A percentile compares a stretch with the other conserved stretches of the same genome.
Evolutionary conservation across 2,113 vertebrate species (phyloP).

Genomic region (Otis tarda): DNA sequence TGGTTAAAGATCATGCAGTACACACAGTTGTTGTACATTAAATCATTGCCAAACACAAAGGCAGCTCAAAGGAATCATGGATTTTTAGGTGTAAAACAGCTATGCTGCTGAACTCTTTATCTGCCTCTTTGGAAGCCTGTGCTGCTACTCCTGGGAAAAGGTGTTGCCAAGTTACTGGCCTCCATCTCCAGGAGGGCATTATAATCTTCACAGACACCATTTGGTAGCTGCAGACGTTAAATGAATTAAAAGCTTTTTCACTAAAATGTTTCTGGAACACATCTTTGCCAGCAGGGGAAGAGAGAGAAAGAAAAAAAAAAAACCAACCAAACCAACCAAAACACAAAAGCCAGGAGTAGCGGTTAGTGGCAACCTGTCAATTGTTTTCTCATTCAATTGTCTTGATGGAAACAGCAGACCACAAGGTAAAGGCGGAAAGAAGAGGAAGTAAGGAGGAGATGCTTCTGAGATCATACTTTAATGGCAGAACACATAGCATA

Average conservation of each 20-base stretch:
- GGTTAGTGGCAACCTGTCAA: constrained; percentile 1
- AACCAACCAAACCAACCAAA: not conserved
- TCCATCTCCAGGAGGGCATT: constrained; percentile 46
- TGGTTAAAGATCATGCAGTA: not conserved
- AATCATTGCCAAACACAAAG: not conserved
- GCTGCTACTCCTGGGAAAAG: constrained; percentile 27
- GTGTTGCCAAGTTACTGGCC: constrained; percentile 61
- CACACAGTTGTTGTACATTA: not conserved
- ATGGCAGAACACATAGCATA: not conserved
- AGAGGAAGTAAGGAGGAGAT: not conserved
- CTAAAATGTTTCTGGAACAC: constrained; percentile 52
- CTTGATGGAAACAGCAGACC: not conserved
- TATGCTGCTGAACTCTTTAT: not conserved
- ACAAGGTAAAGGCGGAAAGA: not conserved
- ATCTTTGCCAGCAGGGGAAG: not conserved
- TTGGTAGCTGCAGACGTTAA: constrained; percentile 45
- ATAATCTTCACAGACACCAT: constrained; percentile 47
- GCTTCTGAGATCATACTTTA: not conserved
- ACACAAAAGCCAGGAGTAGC: not conserved
- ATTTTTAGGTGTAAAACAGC: not conserved
- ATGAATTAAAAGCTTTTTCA: constrained; percentile 61
- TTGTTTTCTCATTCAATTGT: not conserved
- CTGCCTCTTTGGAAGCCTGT: constrained; percentile 31
- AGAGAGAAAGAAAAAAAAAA: not conserved
- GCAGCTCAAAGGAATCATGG: not conserved